Base-by-base conservation (phyloP, 2,888 invertebrate species). In the Polyploca ridens region DNA sequence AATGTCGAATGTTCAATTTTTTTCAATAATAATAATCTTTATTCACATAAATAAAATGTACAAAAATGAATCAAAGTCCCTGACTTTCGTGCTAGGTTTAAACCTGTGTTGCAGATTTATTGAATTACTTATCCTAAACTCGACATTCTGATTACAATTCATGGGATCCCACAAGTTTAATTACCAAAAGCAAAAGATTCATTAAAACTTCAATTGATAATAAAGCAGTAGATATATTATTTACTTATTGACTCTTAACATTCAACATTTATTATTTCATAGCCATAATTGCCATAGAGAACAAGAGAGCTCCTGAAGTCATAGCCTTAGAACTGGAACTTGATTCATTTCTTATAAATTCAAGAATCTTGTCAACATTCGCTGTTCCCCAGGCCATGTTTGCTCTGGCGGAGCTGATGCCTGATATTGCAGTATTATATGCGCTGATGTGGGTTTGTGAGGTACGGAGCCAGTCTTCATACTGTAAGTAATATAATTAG, bases 351-450 rank as follows among this genome's bases (percentile, higher is more conserved):
- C 78, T 83, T 0, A 85, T 84, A 0, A 92, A 91, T 3, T 71
- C 71, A 3, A 90, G 35, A 27, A 93, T 83, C 0, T 64, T 70
- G 6, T 92, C 90, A 1, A 81, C 90, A 16, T 92, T 88, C 0
- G 70, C 76, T 1, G 81, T 82, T 0, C 91, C 93, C 93, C 93
- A 93, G 0, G 78, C 85, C 13, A 91, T 90, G 70, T 89, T 92
- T 64, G 3, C 73, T 0, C 92, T 78, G 0, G 93, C 90, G 2
- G 88, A 82, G 8, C 38, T 75, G 33, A 93, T 91, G 0, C 87
- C 83, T 6, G 77, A 83, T 11, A 92, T 70, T 0, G 85, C 84
- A 3, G 82, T 71, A 41, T 66, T 76, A 68, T 78, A 91, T 65
- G 92, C 89, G 0, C 79, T 72, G 14, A 84, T 77, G 14, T 68